Evolutionary conservation across 2,113 vertebrate species (phyloP), one percentile per base, ranked within the genome.

Genomic region (Cepphus grylle): DNA sequence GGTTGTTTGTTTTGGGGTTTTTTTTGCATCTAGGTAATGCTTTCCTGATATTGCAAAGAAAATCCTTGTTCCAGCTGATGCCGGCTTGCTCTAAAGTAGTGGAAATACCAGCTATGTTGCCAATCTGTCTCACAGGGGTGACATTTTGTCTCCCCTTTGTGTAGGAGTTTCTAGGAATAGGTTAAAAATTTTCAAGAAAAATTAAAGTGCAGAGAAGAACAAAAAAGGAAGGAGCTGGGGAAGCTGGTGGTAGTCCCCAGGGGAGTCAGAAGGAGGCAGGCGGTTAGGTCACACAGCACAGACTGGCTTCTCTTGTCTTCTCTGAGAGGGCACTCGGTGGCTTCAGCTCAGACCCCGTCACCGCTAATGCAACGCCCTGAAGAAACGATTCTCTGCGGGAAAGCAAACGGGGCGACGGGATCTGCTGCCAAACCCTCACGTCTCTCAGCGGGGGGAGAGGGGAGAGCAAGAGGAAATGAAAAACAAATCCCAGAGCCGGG

Each of bases 381-480:
- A 94, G 86, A 89, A 94, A 89, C 12, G 0, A 63, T 40, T 86
- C 91, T 67, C 69, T 55, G 86, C 61, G 42, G 65, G 86, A 89
- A 95, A 67, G 77, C 77, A 52, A 88, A 91, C 1, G 26, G 90
- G 92, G 86, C 8, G 27, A 82, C 61, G 50, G 72, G 38, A 91
- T 86, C 69, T 59, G 65, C 77, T 86, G 90, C 77, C 88, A 94
- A 88, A 81, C 70, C 15, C 52, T 95, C 76, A 38, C 13, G 1
- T 88, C 70, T 92, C 80, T 55, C 53, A 65, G 80, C 23, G 23
- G 52, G 85, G 84, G 49, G 87, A 88, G 29, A 69, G 23, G 53
- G 74, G 47, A 93, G 53, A 96, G 82, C 81, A 42, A 95, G 91
- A 96, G 95, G 97, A 96, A 97, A 96, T 96, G 77, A 97, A 96